Base-by-base conservation (phyloP, 2,797 vertebrate genomes). In the Phoebastria nigripes region DNA sequence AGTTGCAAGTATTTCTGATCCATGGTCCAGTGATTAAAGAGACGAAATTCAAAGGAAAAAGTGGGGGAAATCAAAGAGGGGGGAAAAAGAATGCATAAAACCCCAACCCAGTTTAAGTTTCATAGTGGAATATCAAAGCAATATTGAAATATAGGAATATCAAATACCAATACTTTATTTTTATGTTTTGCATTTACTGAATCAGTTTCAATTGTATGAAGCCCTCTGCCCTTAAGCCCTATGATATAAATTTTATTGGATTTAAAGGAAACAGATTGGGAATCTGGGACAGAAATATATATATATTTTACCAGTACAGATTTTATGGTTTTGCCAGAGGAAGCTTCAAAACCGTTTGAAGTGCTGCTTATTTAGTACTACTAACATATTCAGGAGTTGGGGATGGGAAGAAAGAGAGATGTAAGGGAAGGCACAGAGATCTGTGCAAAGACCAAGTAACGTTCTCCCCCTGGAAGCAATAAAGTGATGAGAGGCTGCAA, bases 91-190 rank as follows among this genome's bases (percentile, higher is more conserved):
- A 98, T 98, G 97, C 98, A 97, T 97, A 97, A 98, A 98, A 97
- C 97, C 97, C 97, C 97, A 98, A 93, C 35, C 54, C 92, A 97
- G 97, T 97, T 97, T 98, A 93, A 94, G 87, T 98, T 98, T 98
- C 98, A 97, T 94, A 96, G 97, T 92, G 95, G 94, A 97, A 98
- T 98, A 98, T 98, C 97, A 98, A 98, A 98, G 97, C 97, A 98
- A 97, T 97, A 98, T 97, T 97, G 97, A 97, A 98, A 98, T 98
- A 97, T 87, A 97, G 97, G 96, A 97, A 98, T 98, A 98, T 97
- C 83, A 80, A 97, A 98, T 98, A 97, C 97, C 97, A 94, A 97
- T 98, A 97, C 88, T 85, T 96, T 97, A 96, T 97, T 96, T 94
- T 93, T 95, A 97, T 97, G 97, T 96, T 98, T 98, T 97, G 95